Base-by-base conservation (phyloP, 2,113 vertebrate species). In the Atractosteus spatula region DNA sequence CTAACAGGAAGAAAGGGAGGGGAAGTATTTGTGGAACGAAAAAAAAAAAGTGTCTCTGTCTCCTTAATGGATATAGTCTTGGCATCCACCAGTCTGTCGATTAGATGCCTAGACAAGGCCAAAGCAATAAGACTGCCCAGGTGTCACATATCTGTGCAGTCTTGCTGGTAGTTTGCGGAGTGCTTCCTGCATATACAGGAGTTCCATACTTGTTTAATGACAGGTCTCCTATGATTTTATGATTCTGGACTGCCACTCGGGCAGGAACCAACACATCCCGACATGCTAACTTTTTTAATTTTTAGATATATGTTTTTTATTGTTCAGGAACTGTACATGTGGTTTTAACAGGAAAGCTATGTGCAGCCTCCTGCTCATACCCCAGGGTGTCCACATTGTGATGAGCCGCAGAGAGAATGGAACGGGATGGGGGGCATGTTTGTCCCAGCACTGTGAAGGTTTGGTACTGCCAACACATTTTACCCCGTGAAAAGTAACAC, bases 1-100 rank as follows among this genome's bases (percentile, higher is more conserved):
- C 29, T 29, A 29, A 29, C 29, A 29, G 29, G 29, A 29, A 29
- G 29, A 29, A 29, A 29, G 29, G 29, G 29, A 29, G 29, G 29
- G 47, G 2, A 7, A 10, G 5, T 10, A 51, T 51, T 10, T 51
- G 47, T 5, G 10, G 47, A 51, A 51, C 10, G 10, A 84, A 85
- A 83, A 71, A 76, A 71, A 76, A 80, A 79, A 74, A 81, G 80
- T 74, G 77, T 83, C 77, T 87, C 86, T 84, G 85, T 87, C 82
- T 84, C 77, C 76, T 76, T 74, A 82, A 83, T 87, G 86, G 82
- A 79, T 83, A 82, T 64, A 83, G 72, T 79, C 77, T 66, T 54
- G 43, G 69, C 29, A 42, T 71, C 84, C 79, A 76, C 79, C 75
- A 72, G 77, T 81, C 84, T 75, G 68, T 76, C 75, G 73, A 74